A percentile compares a stretch with the other conserved stretches of the same genome.
phyloP scores from a whole-genome alignment of 2,888 invertebrate genomes.

The Rhogogaster chlorosoma region DNA sequence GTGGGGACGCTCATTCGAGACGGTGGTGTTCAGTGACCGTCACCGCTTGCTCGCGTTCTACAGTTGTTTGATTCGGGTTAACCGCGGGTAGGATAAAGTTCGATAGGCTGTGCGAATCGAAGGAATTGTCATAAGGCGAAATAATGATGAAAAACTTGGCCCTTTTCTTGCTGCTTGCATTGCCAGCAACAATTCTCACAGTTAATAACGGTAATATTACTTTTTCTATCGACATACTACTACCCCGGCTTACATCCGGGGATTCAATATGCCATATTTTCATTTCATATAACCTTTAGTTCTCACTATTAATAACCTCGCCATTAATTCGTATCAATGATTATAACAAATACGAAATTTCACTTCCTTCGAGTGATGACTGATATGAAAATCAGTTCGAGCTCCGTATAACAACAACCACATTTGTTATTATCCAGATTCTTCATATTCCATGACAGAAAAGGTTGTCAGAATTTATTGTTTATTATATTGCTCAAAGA shows the following conservation, averaged over 20 bases:
- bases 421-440: constrained; percentile 2
- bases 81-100: neutral
- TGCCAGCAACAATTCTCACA: constrained; percentile 86
- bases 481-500: constrained; percentile 40
- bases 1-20: neutral
- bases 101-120: constrained; percentile 43
- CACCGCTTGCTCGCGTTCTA: constrained; percentile 18
- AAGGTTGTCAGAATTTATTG: neutral
- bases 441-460: constrained; percentile 31
- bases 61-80: neutral
- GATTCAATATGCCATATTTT: constrained; percentile 25
- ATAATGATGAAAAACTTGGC: constrained; percentile 85
- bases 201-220: constrained; percentile 84
- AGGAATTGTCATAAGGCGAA: constrained; percentile 43
- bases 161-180: constrained; percentile 83
- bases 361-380: neutral
- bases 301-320: neutral
- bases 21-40: constrained; percentile 3
- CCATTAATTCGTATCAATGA: neutral
- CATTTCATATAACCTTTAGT: neutral
- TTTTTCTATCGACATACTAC: neutral
- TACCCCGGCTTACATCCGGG: neutral
- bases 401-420: neutral
- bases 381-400: neutral
- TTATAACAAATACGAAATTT: neutral